Base-by-base conservation (phyloP, 2,797 vertebrate genomes). In the Danio albolineatus region DNA sequence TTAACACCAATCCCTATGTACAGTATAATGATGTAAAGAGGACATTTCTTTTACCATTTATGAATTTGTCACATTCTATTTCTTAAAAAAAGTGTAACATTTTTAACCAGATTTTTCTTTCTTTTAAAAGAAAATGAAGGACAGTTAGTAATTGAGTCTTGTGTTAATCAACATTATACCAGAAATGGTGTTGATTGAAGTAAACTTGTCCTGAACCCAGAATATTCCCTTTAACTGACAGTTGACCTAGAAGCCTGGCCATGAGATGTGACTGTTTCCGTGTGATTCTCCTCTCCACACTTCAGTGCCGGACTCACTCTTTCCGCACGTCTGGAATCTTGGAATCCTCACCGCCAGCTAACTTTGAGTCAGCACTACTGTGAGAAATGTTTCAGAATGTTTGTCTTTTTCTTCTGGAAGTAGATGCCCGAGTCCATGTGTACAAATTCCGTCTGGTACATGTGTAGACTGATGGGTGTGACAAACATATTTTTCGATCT, bases 381-480 rank as follows among this genome's bases (percentile, higher is more conserved):
- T 77, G 85, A 71, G 83, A 85, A 80, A 79, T 85, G 41, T 82
- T 76, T 83, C 64, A 85, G 62, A 44, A 76, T 56, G 69, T 71
- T 73, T 65, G 38, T 49, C 57, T 75, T 82, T 76, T 84, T 36
- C 61, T 56, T 8, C 28, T 59, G 57, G 36, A 77, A 70, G 54
- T 6, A n/a, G 41, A 85, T 73, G 70, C 59, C 70, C 28, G 5
- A 70, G 73, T 82, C 73, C 76, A 56, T 81, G 44, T 10, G 9
- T 44, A 49, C 28, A 14, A 66, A 16, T 69, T 13, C 21, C 7
- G 6, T 67, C n/a, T 46, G 17, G 19, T 5, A 46, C 73, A 39
- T 46, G 14, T 39, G 61, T 81, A 60, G 49, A 62, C 53, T 19
- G 41, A 78, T 38, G 13, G 43, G 62, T 82, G 79, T 83, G 83